These are phyloP conservation scores for Apis florea DNA, from an alignment of 1,140 invertebrate species.

Conservation along the genomic window DNA sequence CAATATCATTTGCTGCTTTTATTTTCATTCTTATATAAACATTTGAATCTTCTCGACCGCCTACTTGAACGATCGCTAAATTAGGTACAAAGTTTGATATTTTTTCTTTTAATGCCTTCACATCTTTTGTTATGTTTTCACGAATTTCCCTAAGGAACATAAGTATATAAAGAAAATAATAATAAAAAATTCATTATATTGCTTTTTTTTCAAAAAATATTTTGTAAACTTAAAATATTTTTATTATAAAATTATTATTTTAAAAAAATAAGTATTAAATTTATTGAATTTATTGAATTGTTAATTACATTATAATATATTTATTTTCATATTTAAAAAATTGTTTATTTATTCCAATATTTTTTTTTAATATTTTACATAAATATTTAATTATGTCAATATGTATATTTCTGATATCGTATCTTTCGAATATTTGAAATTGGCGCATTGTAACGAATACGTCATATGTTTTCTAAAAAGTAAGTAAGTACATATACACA, in stretches of 20 bases:
- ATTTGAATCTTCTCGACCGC: slow-evolving; percentile 98
- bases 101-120: slow-evolving; percentile 82
- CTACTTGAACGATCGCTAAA: slow-evolving; percentile 94
- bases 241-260: background rate
- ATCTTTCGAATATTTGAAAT: slow-evolving; percentile 31
- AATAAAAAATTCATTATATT: slow-evolving; percentile 14
- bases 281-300: background rate
- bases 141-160: slow-evolving; percentile 86
- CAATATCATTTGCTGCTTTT: slow-evolving; percentile 94
- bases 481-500: background rate
- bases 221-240: background rate
- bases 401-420: background rate
- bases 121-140: slow-evolving; percentile 85
- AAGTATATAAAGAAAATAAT: too few species aligned
- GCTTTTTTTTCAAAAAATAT: too few species aligned
- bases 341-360: background rate
- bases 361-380: background rate
- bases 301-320: too few species aligned
- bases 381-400: background rate
- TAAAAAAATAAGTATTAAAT: background rate
- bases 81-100: slow-evolving; percentile 86
- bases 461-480: background rate
- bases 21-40: slow-evolving; percentile 99
- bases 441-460: slow-evolving; percentile 12
- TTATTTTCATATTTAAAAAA: background rate